phyloP scores from a whole-genome alignment of 2,113 vertebrate species.

The Neodon shergylaensis region DNA sequence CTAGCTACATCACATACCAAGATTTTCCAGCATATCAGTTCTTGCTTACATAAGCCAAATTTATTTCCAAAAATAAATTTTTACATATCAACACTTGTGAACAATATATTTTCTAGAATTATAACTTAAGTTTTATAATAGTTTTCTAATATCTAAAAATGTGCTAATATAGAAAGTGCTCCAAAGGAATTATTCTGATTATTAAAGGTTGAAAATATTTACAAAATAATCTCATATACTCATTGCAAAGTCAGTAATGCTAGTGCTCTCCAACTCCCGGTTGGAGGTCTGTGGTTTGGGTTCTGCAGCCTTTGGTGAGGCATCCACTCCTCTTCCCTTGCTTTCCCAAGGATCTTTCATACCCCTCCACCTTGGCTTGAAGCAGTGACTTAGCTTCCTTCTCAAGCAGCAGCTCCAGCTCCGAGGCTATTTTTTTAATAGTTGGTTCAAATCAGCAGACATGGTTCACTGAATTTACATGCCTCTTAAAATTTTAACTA shows the following conservation, averaged over 20 bases:
- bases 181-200: background rate
- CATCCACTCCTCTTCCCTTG: background rate
- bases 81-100: background rate
- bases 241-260: background rate
- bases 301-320: background rate
- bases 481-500: background rate
- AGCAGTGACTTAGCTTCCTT: background rate
- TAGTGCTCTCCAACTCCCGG: background rate
- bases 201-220: background rate
- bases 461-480: background rate
- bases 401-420: background rate
- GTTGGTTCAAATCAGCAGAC: background rate
- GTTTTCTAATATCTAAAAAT: background rate
- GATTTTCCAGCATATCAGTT: background rate
- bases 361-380: background rate
- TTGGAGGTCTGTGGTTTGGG: background rate
- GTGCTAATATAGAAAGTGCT: background rate
- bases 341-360: background rate
- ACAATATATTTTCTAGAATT: background rate
- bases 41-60: background rate
- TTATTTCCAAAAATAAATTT: conserved; percentile 17
- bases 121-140: background rate
- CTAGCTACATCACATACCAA: background rate
- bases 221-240: background rate
- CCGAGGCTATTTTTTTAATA: background rate